phyloP scores from a whole-genome alignment of 1,140 invertebrate species.

The Aphelinus certus region DNA sequence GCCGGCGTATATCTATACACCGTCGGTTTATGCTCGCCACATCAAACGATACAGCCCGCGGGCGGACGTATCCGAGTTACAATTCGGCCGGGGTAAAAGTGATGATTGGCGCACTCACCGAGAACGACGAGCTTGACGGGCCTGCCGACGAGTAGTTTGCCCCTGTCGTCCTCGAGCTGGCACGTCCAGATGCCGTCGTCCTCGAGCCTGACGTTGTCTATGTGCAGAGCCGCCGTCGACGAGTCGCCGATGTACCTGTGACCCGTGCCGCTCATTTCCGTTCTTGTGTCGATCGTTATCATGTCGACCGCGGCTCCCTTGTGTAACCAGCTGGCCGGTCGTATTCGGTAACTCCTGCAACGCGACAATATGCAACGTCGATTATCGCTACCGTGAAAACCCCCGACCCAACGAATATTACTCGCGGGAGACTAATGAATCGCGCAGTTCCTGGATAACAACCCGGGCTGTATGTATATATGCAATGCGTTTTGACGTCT shows the following conservation, averaged over 20 bases:
- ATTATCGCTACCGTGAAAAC: too few relatives aligned
- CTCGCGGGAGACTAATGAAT: too few relatives aligned
- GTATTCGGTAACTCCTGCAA: constrained; percentile 58
- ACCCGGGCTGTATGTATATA: too few relatives aligned
- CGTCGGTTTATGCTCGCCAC: background rate
- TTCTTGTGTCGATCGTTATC: constrained; percentile 64
- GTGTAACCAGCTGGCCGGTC: constrained; percentile 65
- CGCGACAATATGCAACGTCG: too few relatives aligned
- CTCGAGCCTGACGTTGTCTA: constrained; percentile 74
- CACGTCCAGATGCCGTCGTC: constrained; percentile 77
- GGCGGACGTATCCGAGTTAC: too few relatives aligned
- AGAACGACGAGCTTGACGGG: constrained; percentile 74
- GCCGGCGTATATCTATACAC: background rate
- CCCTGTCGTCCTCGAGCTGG: constrained; percentile 70
- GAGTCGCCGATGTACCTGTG: constrained; percentile 66
- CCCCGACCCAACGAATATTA: too few relatives aligned
- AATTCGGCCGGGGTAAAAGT: too few relatives aligned
- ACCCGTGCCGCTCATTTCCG: constrained; percentile 63
- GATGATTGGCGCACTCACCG: constrained; percentile 64
- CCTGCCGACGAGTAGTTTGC: constrained; percentile 69
- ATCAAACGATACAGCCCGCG: too few relatives aligned
- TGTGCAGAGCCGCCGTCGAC: constrained; percentile 71
- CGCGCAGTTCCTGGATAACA: too few relatives aligned
- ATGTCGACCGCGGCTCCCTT: constrained; percentile 63
- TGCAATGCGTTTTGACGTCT: too few relatives aligned